Conservation (phyloP, 2,797 vertebrate species). For the Falco novaeseelandiae region DNA sequence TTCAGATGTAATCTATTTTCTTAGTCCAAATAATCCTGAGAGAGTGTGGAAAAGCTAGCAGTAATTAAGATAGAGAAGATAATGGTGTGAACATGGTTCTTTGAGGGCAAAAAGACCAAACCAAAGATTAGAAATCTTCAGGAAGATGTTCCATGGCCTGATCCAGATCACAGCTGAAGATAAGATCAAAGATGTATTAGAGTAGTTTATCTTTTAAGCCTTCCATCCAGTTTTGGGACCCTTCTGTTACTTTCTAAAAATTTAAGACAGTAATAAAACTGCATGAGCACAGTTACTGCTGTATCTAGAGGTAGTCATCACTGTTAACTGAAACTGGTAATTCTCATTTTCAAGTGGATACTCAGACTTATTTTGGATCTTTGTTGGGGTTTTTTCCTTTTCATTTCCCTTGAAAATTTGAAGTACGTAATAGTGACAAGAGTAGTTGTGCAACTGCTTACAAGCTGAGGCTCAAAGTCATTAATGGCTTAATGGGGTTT, state of each 20-base stretch:
- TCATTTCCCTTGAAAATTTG: background rate
- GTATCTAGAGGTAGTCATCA: background rate
- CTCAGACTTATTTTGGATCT: background rate
- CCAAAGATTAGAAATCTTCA: constrained; percentile 38
- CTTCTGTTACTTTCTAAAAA: background rate
- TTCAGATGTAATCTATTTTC: constrained; percentile 65
- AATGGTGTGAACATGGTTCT: constrained; percentile 56
- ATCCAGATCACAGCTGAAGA: constrained; percentile 19
- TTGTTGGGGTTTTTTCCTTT: background rate
- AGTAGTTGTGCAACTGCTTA: constrained; percentile 25
- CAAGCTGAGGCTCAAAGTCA: constrained; percentile 19
- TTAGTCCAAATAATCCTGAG: constrained; percentile 60
- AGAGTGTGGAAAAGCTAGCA: constrained; percentile 59
- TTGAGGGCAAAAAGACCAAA: constrained; percentile 57
- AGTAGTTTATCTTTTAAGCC: background rate
- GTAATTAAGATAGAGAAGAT: constrained; percentile 64
- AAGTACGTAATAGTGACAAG: background rate
- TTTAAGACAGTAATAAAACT: background rate
- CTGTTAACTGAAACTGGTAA: background rate
- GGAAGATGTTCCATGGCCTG: background rate
- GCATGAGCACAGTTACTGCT: background rate
- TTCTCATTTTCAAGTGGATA: background rate
- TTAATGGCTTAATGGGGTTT: constrained; percentile 41
- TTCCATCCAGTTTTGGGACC: background rate
- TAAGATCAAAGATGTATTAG: background rate